These are phyloP conservation scores for Mechanitis mazaeus DNA, from an alignment of 2,888 invertebrate genomes.

Conservation along the genomic window DNA sequence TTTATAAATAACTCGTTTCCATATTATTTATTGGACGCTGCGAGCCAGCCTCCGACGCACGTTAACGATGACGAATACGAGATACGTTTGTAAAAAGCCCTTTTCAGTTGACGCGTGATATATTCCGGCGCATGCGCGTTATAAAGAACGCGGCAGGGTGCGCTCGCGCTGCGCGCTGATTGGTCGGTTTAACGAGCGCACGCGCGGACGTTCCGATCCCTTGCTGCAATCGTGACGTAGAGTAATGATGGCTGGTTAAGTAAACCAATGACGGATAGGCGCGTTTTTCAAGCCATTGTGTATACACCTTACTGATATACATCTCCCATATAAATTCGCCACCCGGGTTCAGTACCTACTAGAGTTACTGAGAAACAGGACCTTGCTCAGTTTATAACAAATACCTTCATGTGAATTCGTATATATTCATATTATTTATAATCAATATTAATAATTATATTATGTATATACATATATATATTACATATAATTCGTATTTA, in stretches of 20 bases:
- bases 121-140: constrained; percentile 61
- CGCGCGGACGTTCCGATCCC: constrained; percentile 52
- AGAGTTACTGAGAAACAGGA: constrained; percentile 7
- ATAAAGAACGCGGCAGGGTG: constrained; percentile 72
- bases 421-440: too few species aligned
- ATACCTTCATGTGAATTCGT: neutral
- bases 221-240: constrained; percentile 52
- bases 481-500: too few species aligned
- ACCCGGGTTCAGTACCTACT: constrained; percentile 6
- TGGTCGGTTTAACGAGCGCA: constrained; percentile 61
- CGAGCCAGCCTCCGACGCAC: constrained; percentile 42
- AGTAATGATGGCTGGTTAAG: constrained; percentile 59
- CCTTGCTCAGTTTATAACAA: neutral
- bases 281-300: constrained; percentile 68
- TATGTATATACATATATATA: too few species aligned
- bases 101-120: constrained; percentile 70
- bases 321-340: constrained; percentile 17
- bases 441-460: too few species aligned
- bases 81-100: constrained; percentile 69
- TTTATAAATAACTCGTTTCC: constrained; percentile 63
- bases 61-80: constrained; percentile 74
- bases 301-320: constrained; percentile 29
- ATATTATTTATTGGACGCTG: constrained; percentile 66
- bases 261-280: constrained; percentile 72
- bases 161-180: constrained; percentile 60